Evolutionary conservation across 2,888 invertebrate genomes (phyloP).

Genomic region (Elysia crispata): DNA sequence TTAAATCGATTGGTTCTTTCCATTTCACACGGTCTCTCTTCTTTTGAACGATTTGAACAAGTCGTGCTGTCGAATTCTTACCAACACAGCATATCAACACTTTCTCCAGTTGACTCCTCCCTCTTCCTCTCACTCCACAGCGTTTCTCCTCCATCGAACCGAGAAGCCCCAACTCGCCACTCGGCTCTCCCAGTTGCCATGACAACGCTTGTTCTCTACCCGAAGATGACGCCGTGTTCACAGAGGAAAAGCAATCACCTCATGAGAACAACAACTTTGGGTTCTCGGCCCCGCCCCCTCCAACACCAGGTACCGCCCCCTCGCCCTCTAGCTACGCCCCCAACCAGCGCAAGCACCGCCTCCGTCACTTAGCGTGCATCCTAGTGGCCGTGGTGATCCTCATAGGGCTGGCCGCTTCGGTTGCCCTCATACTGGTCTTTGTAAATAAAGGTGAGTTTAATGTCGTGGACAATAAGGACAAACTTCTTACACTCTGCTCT

Average conservation of each 20-base stretch:
- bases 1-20: no score
- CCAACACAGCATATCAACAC: not conserved
- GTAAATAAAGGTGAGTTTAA: constrained; percentile 36
- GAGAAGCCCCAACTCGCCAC: constrained; percentile 42
- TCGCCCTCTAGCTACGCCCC: not conserved
- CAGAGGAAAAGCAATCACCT: constrained; percentile 41
- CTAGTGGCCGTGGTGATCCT: constrained; percentile 42
- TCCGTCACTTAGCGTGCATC: constrained; percentile 39
- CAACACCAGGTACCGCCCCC: constrained; percentile 52
- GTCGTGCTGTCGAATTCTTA: no score
- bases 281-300: constrained; percentile 44
- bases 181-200: constrained; percentile 37
- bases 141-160: constrained; percentile 52
- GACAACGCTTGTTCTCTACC: constrained; percentile 29
- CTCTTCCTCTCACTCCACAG: constrained; percentile 29
- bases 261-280: not conserved
- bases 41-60: no score
- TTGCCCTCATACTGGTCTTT: constrained; percentile 46
- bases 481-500: no score
- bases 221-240: constrained; percentile 49
- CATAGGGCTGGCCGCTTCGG: constrained; percentile 43
- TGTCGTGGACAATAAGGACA: not conserved
- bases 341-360: constrained; percentile 25
- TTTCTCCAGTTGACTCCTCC: not conserved
- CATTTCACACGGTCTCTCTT: no score